A percentile compares a stretch with the other conserved stretches of the same genome.
Conservation (phyloP, 2,888 invertebrate genomes). For the Resseliella maxima region DNA sequence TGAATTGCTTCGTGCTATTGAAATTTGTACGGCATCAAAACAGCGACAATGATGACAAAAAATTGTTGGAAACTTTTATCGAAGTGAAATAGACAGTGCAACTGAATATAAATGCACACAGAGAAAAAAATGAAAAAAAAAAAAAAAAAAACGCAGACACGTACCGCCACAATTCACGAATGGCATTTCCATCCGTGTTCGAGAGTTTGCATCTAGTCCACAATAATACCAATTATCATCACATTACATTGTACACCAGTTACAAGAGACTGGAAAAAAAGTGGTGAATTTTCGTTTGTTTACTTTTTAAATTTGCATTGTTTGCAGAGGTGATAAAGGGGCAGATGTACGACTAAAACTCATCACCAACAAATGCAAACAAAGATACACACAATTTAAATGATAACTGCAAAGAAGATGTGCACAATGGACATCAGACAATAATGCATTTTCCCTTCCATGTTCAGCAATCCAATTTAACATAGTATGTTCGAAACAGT, state of each 20-base stretch:
- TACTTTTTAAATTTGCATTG: background rate
- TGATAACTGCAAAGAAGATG: background rate
- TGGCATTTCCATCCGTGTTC: background rate
- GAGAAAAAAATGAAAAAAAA: background rate
- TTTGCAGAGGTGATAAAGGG: background rate
- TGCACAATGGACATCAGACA: background rate
- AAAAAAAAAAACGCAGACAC: background rate
- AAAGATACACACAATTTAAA: background rate
- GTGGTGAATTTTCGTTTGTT: background rate
- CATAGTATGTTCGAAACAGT: no score
- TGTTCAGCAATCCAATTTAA: background rate
- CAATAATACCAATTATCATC: conserved; percentile 26
- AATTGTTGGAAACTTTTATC: background rate
- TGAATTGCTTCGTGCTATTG: background rate
- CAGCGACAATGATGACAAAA: background rate
- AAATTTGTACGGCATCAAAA: background rate
- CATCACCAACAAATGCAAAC: background rate
- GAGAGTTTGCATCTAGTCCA: background rate
- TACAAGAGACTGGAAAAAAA: no score
- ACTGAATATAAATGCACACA: background rate
- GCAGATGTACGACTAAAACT: background rate
- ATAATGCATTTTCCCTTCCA: background rate
- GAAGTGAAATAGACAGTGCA: background rate
- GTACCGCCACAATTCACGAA: background rate
- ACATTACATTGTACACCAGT: background rate